Base-by-base conservation (phyloP, 2,888 invertebrate genomes). In the Icerya purchasi region DNA sequence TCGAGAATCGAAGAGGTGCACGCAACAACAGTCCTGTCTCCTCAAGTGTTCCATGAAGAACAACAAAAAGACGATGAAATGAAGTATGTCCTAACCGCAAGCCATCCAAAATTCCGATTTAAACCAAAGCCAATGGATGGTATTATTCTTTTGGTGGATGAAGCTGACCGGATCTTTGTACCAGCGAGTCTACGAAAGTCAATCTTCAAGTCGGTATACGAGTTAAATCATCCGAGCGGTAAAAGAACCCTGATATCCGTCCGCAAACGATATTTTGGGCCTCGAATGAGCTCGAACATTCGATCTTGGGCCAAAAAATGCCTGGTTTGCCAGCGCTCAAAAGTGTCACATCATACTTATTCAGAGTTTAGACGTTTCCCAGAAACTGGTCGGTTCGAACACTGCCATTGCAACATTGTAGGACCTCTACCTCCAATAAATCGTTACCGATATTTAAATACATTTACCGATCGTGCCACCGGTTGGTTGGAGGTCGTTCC, bases 191-290 rank as follows among this genome's bases (percentile, higher is more conserved):
- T 56, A 19, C 18, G 63, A 20, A 5, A 50, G 14, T 5, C 19
- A 18, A 36, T 61, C 1, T 64, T 64, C 50, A 50, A 67, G 19
- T 2, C 56, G 0, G 1, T 69, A 0, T 68, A 70, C 59, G 55
- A 61, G 1, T 58, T 68, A 1, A 61, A 64, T 2, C 69, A 67
- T 58, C 66, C 66, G 1, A 67, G 67, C 0, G 58, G 62, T 0
- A 63, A 63, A 1, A 64, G 65, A 0, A 67, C 68, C 1, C 59
- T 58, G 1, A 66, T 65, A n/a, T 49, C 72, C 1, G 64, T 72
- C 0, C 55, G 68, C 0, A 54, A 68, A 21, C 65, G 69, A 1
- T 72, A 66, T 53, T 68, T 72, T 0, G 72, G 72, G 72, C 71
- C 70, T 1, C 65, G 65, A 1, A 66, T 72, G 0, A 66, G 68